Conservation (phyloP, 2,888 invertebrate genomes). For the Anagyrus pseudococci region DNA sequence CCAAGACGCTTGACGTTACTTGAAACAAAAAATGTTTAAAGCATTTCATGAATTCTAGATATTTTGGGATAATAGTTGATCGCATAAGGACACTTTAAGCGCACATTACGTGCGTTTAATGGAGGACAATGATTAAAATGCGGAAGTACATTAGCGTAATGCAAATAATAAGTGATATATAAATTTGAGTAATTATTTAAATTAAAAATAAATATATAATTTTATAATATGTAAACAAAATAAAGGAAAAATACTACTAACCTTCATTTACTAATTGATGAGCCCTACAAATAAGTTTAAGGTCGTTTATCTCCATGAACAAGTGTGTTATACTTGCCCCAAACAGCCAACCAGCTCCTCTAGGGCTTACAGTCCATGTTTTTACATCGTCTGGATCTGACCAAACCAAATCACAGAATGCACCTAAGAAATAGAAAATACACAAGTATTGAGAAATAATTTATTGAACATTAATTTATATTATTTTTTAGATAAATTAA, state of each 20-base stretch:
- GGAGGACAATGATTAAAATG: too few relatives aligned
- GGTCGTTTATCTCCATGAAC: conserved; percentile 92
- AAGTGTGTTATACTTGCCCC: conserved; percentile 92
- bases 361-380: conserved; percentile 90
- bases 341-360: conserved; percentile 98
- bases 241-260: conserved; percentile 57
- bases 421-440: conserved; percentile 71
- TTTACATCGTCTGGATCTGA: conserved; percentile 98
- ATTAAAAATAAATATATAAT: background rate
- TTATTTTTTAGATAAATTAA: conserved; percentile 10
- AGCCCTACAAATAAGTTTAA: conserved; percentile 94
- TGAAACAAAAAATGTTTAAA: too few relatives aligned
- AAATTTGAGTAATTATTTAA: background rate
- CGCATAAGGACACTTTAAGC: too few relatives aligned
- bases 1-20: too few relatives aligned
- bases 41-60: too few relatives aligned
- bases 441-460: background rate
- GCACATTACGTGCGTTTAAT: too few relatives aligned
- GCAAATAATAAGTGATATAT: background rate
- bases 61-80: too few relatives aligned
- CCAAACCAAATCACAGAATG: conserved; percentile 99
- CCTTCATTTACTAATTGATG: conserved; percentile 99
- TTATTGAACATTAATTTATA: conserved; percentile 1
- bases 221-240: background rate
- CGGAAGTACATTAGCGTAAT: too few relatives aligned